phyloP scores from a whole-genome alignment of 2,113 vertebrate genomes.

The Boulengeromyrus knoepffleri region DNA sequence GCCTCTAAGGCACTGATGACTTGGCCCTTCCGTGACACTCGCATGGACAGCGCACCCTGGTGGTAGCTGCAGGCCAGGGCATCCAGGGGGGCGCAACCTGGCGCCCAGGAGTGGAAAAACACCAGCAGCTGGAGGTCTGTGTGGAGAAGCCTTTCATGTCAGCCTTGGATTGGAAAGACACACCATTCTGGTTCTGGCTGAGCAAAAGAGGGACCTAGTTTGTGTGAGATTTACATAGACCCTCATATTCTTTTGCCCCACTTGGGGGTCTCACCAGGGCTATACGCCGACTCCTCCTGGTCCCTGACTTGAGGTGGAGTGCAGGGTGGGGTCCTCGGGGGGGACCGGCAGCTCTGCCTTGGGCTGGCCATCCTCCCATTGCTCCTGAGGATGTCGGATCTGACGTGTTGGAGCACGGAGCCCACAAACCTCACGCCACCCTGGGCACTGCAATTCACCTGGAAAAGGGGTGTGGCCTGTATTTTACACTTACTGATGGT shows the following conservation, averaged over 20 bases:
- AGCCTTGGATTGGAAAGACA: background rate
- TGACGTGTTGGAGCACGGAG: slow-evolving; percentile 72
- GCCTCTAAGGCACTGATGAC: slow-evolving; percentile 83
- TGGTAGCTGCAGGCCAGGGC: slow-evolving; percentile 78
- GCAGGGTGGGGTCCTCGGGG: slow-evolving; percentile 25
- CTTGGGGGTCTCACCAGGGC: slow-evolving; percentile 48
- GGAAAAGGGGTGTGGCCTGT: background rate
- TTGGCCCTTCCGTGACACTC: slow-evolving; percentile 81
- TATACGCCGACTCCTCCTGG: slow-evolving; percentile 50
- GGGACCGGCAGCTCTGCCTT: slow-evolving; percentile 48
- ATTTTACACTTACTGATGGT: background rate
- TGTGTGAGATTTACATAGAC: background rate
- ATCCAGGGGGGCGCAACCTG: slow-evolving; percentile 60
- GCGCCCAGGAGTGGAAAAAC: slow-evolving; percentile 76
- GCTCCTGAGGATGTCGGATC: slow-evolving; percentile 38
- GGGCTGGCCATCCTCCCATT: slow-evolving; percentile 37
- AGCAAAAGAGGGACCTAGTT: background rate
- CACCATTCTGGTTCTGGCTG: background rate
- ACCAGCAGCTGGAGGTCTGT: slow-evolving; percentile 73
- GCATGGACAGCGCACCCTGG: slow-evolving; percentile 84
- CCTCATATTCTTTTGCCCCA: background rate
- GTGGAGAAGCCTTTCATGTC: background rate
- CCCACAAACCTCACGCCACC: slow-evolving; percentile 83
- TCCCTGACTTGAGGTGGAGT: slow-evolving; percentile 50
- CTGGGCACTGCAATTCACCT: slow-evolving; percentile 83